Base-by-base conservation (phyloP, 2,888 invertebrate genomes). In the Maniola hyperantus region DNA sequence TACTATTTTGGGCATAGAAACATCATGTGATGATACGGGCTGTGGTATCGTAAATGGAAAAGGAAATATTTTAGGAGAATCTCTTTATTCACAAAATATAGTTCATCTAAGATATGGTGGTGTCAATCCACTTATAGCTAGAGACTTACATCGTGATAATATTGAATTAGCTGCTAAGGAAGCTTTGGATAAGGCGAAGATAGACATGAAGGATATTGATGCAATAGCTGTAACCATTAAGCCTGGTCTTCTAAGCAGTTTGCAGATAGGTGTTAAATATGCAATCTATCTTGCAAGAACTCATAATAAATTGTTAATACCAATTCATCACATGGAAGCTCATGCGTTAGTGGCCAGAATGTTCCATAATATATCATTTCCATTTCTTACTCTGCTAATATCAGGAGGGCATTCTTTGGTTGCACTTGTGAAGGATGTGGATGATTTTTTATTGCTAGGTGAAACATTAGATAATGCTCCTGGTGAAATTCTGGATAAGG, bases 261-360 rank as follows among this genome's bases (percentile, higher is more conserved):
- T 99, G 64, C 74, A 92, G 68, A 95, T 99, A 69, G 99, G 99
- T 44, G 89, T 96, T 53, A 95, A 95, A 72, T 97, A 97, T 94
- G 97, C 97, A 0, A 97, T 96, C 78, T 93, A 95, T 78, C 84
- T 98, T 59, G 95, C 96, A 20, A 93, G 90, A 73, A 88, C 90
- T 63, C 91, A 94, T 71, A 88, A 93, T 0, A 97, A 96, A 83
- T 98, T 98, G 0, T 89, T 99, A 71, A 97, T 99, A 81, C 98
- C 99, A 0, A 96, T 99, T 68, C 99, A 99, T 92, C 99, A 99
- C 78, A 99, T 99, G 99, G 96, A 99, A 93, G 99, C 99, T 1
- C 99, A 99, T 93, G 98, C 99, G 5, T 90, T 99, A 66, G 97
- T 97, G 15, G 96, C 95, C 26, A 94, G 99, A 81, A 95, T 99